These are phyloP conservation scores for Polypedilum pembai DNA, from an alignment of 1,140 invertebrate species.

Conservation along the genomic window DNA sequence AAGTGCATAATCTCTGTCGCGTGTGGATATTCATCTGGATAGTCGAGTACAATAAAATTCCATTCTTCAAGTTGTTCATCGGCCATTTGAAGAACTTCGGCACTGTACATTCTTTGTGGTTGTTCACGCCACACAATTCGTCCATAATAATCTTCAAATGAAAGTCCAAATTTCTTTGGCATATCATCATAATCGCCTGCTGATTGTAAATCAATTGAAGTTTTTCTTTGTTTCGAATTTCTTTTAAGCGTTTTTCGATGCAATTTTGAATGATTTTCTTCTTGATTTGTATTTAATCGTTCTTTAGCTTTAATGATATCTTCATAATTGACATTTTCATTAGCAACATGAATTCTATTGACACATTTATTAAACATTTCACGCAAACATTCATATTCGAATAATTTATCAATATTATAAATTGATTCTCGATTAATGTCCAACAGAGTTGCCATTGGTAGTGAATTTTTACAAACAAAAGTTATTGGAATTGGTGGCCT, in stretches of 20 bases:
- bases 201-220: neutral
- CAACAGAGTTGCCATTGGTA: neutral
- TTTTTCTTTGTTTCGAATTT: neutral
- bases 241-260: neutral
- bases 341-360: neutral
- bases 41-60: neutral
- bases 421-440: neutral
- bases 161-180: neutral
- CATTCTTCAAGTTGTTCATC: constrained; percentile 20
- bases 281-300: neutral
- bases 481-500: neutral
- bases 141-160: neutral
- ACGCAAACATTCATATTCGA: constrained; percentile 20
- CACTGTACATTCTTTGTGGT: neutral
- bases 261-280: neutral
- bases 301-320: neutral
- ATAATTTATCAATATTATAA: neutral
- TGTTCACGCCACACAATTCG: neutral
- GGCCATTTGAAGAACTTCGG: neutral
- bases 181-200: neutral
- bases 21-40: constrained; percentile 19
- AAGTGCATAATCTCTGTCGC: neutral
- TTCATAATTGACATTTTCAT: neutral
- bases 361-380: constrained; percentile 9
- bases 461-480: neutral